Evolutionary conservation across 2,113 vertebrate species (phyloP).

Genomic region (Desmodus rotundus): DNA sequence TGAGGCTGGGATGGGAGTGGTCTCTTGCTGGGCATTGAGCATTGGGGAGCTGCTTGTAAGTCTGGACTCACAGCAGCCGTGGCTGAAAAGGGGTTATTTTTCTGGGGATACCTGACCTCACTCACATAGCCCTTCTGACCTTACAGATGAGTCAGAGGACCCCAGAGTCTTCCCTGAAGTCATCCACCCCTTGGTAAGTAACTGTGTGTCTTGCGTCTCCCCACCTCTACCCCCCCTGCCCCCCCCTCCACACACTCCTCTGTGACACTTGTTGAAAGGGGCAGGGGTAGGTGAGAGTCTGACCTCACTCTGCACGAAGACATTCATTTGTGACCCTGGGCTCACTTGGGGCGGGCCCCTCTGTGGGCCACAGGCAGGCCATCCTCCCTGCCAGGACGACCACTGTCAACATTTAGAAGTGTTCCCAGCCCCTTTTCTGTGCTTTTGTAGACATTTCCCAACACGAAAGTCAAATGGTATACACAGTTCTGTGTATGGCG

Average conservation of each 20-base stretch:
- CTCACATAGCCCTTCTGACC: slow-evolving; percentile 31
- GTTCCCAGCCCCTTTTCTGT: background rate
- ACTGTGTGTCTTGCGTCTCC: background rate
- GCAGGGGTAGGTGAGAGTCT: background rate
- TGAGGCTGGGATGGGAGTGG: background rate
- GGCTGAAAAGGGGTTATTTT: background rate
- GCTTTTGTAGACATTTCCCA: background rate
- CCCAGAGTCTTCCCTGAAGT: background rate
- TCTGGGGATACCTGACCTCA: background rate
- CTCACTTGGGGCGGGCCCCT: background rate
- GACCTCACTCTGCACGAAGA: background rate
- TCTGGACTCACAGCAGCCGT: background rate
- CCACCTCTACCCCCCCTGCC: too few species aligned
- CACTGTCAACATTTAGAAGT: background rate
- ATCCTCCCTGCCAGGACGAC: background rate
- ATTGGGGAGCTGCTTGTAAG: background rate
- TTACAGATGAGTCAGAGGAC: slow-evolving; percentile 54
- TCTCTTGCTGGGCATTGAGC: background rate
- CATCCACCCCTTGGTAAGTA: slow-evolving; percentile 53
- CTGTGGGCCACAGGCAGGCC: background rate
- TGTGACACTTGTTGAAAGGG: background rate
- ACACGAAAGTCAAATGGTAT: background rate
- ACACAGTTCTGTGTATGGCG: background rate
- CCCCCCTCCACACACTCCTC: too few species aligned
- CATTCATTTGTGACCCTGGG: background rate